Evolutionary conservation across 2,797 vertebrate species (phyloP).

Genomic region (Tenualosa thibaudeaui): DNA sequence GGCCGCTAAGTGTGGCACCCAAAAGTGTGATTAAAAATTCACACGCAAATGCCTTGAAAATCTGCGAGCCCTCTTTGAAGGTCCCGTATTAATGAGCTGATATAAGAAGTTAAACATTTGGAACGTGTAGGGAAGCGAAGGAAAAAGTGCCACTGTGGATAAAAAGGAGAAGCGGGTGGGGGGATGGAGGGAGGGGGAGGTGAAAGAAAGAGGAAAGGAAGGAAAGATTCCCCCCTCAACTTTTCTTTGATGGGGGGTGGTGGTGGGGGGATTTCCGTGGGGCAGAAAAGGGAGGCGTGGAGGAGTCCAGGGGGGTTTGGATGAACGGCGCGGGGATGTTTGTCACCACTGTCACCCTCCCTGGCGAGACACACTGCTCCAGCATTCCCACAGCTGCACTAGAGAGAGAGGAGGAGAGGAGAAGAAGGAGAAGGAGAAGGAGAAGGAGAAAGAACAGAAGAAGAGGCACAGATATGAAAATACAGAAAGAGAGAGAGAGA

Average conservation of each 20-base stretch:
- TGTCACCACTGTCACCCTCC: constrained; percentile 47
- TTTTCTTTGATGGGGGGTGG: constrained; percentile 82
- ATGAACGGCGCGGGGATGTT: constrained; percentile 10
- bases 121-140: constrained; percentile 78
- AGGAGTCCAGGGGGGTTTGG: constrained; percentile 46
- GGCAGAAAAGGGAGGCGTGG: constrained; percentile 58
- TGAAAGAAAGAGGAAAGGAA: constrained; percentile 22
- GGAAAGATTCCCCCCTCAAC: constrained; percentile 62
- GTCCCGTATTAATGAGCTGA: constrained; percentile 87
- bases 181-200: constrained; percentile 56
- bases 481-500: constrained; percentile 49
- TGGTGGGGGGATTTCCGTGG: constrained; percentile 78
- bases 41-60: constrained; percentile 91
- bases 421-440: constrained; percentile 40
- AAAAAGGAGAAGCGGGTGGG: constrained; percentile 53
- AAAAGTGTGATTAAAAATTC: constrained; percentile 94
- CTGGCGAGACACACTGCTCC: constrained; percentile 58
- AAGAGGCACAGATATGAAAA: constrained; percentile 22
- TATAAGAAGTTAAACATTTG: constrained; percentile 84
- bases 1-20: constrained; percentile 82
- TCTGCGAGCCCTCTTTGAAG: constrained; percentile 88
- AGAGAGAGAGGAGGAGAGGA: constrained; percentile 64
- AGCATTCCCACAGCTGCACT: constrained; percentile 76
- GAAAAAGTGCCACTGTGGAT: constrained; percentile 78
- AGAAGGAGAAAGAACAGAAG: constrained; percentile 22